These are phyloP conservation scores for Sebastes nivosus DNA, from an alignment of 2,797 vertebrate species.

Conservation along the genomic window DNA sequence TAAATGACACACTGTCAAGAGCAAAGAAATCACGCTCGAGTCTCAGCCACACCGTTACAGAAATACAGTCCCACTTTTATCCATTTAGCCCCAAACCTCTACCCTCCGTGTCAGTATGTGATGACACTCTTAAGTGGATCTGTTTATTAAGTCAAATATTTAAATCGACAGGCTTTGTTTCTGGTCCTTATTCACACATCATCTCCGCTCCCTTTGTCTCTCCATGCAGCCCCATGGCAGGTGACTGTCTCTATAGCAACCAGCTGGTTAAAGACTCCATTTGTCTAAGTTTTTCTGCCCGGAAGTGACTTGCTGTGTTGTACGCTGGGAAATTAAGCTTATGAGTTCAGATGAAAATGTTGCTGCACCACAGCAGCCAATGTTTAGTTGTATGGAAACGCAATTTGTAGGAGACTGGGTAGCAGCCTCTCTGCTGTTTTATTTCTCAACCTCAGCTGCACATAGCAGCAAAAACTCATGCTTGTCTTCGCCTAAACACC, in stretches of 20 bases:
- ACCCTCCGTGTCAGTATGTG: background rate
- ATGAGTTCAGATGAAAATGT: background rate
- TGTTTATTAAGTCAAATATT: background rate
- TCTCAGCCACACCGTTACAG: background rate
- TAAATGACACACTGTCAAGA: background rate
- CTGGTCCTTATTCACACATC: background rate
- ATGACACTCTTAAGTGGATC: background rate
- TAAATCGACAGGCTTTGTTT: background rate
- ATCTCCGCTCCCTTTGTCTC: background rate
- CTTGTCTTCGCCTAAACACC: background rate
- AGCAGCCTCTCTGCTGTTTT: background rate
- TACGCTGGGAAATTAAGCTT: background rate
- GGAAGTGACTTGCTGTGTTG: background rate
- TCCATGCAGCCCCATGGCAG: background rate
- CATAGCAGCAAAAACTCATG: background rate
- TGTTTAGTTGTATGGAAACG: too few relatives aligned
- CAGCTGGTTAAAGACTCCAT: constrained; percentile 32
- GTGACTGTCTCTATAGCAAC: constrained; percentile 29
- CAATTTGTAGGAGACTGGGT: too few relatives aligned
- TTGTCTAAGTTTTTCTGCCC: constrained; percentile 19
- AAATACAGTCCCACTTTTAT: background rate
- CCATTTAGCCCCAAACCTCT: background rate
- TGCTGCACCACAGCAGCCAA: background rate
- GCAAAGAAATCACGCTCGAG: background rate
- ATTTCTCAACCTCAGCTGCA: background rate